Conservation (phyloP, 2,113 vertebrate species). For the Cyphomyrus plagiostoma region DNA sequence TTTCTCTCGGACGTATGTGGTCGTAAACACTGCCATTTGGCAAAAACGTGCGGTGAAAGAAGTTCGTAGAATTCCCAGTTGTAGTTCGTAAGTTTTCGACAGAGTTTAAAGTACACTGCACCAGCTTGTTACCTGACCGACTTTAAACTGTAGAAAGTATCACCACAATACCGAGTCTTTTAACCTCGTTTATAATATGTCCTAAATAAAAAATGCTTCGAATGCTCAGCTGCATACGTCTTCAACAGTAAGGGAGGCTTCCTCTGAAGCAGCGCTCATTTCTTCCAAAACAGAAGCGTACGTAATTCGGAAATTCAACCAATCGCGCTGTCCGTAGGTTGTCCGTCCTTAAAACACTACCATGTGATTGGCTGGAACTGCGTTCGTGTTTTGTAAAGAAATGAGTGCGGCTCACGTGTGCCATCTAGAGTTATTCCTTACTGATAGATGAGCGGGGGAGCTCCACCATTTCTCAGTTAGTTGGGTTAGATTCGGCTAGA, state of each 20-base stretch:
- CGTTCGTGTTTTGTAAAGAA: too few species aligned
- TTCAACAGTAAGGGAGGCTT: background rate
- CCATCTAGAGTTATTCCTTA: too few species aligned
- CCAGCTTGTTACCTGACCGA: background rate
- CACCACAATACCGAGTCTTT: background rate
- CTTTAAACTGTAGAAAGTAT: background rate
- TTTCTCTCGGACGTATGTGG: too few species aligned
- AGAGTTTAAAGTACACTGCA: background rate
- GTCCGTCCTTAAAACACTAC: too few species aligned
- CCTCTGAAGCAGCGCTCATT: background rate
- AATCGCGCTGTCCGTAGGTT: background rate
- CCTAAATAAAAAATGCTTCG: background rate
- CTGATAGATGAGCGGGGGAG: too few species aligned
- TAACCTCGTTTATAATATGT: background rate
- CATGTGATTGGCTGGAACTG: too few species aligned
- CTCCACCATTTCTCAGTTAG: too few species aligned
- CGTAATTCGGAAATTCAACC: background rate
- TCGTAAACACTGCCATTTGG: too few species aligned
- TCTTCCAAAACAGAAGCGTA: background rate
- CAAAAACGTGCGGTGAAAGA: background rate
- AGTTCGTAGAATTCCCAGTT: background rate
- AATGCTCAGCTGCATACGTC: background rate
- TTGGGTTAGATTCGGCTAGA: too few species aligned
- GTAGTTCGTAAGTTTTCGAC: background rate
- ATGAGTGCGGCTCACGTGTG: too few species aligned